phyloP scores from a whole-genome alignment of 1,140 invertebrate species.

The Acromyrmex heyeri region DNA sequence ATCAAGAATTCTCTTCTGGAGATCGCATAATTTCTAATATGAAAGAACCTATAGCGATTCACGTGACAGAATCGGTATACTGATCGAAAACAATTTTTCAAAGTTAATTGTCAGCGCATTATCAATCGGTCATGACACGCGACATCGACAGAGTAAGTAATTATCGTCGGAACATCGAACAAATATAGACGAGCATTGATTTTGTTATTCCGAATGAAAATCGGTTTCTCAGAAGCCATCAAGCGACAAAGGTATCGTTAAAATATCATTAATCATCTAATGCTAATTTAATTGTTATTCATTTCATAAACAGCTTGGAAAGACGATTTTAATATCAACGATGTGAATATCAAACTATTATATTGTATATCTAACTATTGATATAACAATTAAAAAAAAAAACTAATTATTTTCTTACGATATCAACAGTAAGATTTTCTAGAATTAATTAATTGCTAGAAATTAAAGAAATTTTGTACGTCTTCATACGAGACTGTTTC shows the following conservation, averaged over 20 bases:
- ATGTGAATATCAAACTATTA: not conserved
- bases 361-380: not conserved
- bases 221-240: slow-evolving; percentile 33
- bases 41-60: not conserved
- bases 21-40: not conserved
- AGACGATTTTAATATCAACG: not conserved
- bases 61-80: slow-evolving; percentile 59
- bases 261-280: slow-evolving; percentile 27
- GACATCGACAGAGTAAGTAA: slow-evolving; percentile 14
- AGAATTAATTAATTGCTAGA: not conserved
- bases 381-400: not conserved
- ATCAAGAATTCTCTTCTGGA: not conserved
- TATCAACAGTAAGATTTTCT: not conserved
- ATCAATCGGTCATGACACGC: slow-evolving; percentile 68
- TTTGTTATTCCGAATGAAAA: not conserved
- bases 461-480: not conserved
- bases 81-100: slow-evolving; percentile 38
- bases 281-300: slow-evolving; percentile 49
- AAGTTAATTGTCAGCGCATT: slow-evolving; percentile 64
- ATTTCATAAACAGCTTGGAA: slow-evolving; percentile 7
- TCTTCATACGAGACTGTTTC: not conserved
- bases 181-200: slow-evolving; percentile 13
- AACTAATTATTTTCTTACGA: not conserved
- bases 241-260: not conserved
- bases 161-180: slow-evolving; percentile 40